A percentile compares a stretch with the other conserved stretches of the same genome.
Conservation (phyloP, 2,888 invertebrate species). For the Tolmerus cingulatus region DNA sequence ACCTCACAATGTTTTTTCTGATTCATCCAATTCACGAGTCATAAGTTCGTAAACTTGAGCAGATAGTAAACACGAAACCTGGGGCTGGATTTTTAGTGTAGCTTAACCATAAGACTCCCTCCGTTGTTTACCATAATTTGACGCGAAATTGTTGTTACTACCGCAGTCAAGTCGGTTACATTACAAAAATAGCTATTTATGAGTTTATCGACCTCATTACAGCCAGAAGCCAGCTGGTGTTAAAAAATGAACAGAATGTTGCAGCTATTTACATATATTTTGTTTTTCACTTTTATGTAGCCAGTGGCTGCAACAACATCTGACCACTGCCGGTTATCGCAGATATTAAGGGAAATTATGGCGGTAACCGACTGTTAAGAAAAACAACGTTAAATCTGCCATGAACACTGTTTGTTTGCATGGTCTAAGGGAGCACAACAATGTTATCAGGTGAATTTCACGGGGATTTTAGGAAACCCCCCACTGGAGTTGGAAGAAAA, state of each 20-base stretch:
- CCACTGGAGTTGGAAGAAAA: not conserved
- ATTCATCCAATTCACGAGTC: not conserved
- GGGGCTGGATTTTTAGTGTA: not conserved
- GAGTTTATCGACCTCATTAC: constrained; percentile 21
- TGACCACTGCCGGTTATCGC: not conserved
- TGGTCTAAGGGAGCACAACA: not conserved
- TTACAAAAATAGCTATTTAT: not conserved
- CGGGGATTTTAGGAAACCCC: not conserved
- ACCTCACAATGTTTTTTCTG: not conserved
- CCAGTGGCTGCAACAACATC: not conserved
- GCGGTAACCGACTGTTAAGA: not conserved
- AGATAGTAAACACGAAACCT: not conserved
- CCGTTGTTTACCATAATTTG: not conserved
- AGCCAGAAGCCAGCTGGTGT: not conserved
- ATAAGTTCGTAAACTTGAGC: not conserved
- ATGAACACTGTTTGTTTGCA: not conserved
- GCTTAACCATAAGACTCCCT: not conserved
- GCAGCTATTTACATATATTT: not conserved
- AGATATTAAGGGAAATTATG: not conserved
- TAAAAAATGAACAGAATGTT: not conserved
- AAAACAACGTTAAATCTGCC: not conserved
- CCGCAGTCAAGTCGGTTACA: not conserved
- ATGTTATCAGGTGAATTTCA: not conserved
- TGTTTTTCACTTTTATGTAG: not conserved
- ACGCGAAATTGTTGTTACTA: not conserved